phyloP scores from a whole-genome alignment of 1,140 invertebrate genomes.

The Macrobrachium nipponense region DNA sequence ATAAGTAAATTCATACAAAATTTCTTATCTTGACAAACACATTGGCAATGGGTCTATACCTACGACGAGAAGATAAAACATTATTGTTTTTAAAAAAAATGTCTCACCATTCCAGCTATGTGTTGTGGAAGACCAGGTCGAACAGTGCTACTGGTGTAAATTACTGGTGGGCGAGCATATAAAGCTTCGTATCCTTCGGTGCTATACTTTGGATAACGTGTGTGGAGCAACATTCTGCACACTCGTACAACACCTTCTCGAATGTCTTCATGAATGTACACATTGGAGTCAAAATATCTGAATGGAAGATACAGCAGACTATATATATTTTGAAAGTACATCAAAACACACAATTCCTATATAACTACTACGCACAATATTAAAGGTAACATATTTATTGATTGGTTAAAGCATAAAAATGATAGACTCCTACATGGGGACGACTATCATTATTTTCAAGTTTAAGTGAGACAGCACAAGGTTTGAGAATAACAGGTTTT shows the following conservation, averaged over 20 bases:
- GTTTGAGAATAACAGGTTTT: too few relatives aligned
- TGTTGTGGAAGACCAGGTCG: conserved; percentile 76
- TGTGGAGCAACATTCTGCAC: conserved; percentile 81
- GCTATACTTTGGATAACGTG: conserved; percentile 83
- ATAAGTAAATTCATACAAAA: not conserved
- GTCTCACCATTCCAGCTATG: conserved; percentile 78
- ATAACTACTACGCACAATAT: too few relatives aligned
- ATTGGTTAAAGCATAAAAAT: too few relatives aligned
- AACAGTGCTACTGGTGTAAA: conserved; percentile 85
- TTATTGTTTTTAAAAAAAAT: too few relatives aligned
- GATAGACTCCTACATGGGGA: too few relatives aligned
- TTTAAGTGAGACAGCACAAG: too few relatives aligned
- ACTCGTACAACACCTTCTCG: conserved; percentile 80
- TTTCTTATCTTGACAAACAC: too few relatives aligned
- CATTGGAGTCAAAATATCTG: conserved; percentile 77
- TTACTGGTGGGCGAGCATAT: conserved; percentile 79
- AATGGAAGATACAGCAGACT: conserved; percentile 25
- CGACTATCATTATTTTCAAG: too few relatives aligned
- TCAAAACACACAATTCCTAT: too few relatives aligned
- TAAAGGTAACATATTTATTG: not conserved
- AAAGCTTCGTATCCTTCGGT: conserved; percentile 84
- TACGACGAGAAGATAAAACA: too few relatives aligned
- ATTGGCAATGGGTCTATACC: too few relatives aligned
- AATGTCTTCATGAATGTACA: conserved; percentile 83
- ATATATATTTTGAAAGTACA: too few relatives aligned